phyloP scores from a whole-genome alignment of 2,113 vertebrate species.

The Lophochroa leadbeateri region DNA sequence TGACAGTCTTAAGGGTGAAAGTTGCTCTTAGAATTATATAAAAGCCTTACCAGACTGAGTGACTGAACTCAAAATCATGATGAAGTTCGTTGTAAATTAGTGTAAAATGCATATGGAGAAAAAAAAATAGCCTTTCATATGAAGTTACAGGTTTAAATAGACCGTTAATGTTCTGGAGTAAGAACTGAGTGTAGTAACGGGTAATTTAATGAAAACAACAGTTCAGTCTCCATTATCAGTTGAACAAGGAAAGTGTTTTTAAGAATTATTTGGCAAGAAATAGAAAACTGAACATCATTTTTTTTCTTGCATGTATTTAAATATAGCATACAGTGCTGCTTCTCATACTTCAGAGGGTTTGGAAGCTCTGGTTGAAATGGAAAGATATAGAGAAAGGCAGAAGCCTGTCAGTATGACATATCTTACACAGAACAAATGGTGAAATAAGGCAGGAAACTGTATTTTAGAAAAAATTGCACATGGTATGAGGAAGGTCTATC shows the following conservation, averaged over 20 bases:
- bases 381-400: not conserved
- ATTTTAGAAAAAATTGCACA: not conserved
- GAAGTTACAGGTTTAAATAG: not conserved
- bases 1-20: not conserved
- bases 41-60: not conserved
- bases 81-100: not conserved
- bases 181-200: not conserved
- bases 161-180: not conserved
- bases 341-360: not conserved
- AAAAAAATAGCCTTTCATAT: not conserved
- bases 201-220: not conserved
- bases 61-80: not conserved
- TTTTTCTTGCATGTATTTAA: not conserved
- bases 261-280: not conserved
- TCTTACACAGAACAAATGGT: not conserved
- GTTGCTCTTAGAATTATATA: not conserved
- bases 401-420: not conserved
- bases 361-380: not conserved
- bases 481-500: not conserved
- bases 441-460: not conserved
- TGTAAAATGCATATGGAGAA: not conserved
- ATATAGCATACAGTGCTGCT: not conserved
- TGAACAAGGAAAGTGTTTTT: not conserved
- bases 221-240: not conserved
- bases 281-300: not conserved